These are phyloP conservation scores for Piaya cayana DNA, from an alignment of 2,113 vertebrate species.

Conservation along the genomic window DNA sequence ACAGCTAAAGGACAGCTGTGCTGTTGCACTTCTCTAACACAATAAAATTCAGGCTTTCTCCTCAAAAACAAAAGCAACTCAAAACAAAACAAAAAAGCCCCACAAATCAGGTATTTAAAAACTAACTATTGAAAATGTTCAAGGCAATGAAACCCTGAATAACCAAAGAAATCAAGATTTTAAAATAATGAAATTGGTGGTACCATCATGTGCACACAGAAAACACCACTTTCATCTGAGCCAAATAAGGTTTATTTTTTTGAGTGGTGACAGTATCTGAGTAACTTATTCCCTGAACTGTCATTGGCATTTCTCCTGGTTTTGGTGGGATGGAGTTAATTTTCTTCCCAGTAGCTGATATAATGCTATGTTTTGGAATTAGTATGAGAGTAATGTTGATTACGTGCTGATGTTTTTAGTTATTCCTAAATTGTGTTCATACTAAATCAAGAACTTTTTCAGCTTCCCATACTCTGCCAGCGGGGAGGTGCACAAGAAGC, in stretches of 20 bases:
- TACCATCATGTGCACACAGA: not conserved
- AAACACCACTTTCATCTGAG: not conserved
- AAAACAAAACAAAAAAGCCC: not conserved
- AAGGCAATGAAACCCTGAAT: not conserved
- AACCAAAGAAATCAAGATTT: not conserved
- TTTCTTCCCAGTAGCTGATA: too few species aligned
- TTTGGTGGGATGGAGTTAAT: too few species aligned
- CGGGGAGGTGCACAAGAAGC: too few species aligned
- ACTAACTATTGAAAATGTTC: not conserved
- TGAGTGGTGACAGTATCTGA: not conserved
- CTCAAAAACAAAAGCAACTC: not conserved
- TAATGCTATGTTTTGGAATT: too few species aligned
- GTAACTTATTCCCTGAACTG: not conserved
- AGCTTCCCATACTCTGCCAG: too few species aligned
- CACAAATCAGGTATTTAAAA: not conserved
- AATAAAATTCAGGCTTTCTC: not conserved
- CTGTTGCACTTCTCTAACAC: not conserved
- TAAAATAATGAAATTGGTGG: not conserved
- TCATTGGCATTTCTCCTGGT: not conserved
- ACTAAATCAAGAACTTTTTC: too few species aligned
- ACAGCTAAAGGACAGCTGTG: not conserved
- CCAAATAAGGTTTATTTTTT: not conserved
- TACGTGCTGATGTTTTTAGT: too few species aligned
- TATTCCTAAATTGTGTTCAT: too few species aligned
- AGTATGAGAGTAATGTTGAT: too few species aligned